phyloP scores from a whole-genome alignment of 2,797 vertebrate genomes.

The Cephalopachus bancanus region DNA sequence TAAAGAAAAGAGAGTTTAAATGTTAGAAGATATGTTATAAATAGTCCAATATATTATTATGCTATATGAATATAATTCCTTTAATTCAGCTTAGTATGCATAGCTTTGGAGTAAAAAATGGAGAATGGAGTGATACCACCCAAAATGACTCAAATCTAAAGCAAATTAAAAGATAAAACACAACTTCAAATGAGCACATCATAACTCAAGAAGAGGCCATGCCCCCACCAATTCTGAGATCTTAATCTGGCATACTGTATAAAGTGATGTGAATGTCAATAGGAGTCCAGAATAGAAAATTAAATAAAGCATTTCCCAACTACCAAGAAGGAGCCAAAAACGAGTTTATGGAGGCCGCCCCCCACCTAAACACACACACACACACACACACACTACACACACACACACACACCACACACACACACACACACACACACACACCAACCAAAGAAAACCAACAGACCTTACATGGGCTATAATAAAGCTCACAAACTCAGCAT shows the following conservation, averaged over 20 bases:
- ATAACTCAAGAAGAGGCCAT: background rate
- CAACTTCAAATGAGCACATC: background rate
- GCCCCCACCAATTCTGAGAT: background rate
- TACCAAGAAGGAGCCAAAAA: background rate
- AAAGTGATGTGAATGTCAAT: background rate
- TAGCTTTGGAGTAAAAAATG: background rate
- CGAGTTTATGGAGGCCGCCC: background rate
- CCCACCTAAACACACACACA: fast-evolving
- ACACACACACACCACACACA: too few species aligned
- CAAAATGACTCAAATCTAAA: background rate
- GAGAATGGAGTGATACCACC: background rate
- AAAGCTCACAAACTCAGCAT: background rate
- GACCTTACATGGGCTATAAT: background rate
- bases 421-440: background rate
- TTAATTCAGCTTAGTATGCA: constrained; percentile 4
- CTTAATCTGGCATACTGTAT: background rate
- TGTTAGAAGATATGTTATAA: background rate
- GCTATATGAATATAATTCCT: background rate
- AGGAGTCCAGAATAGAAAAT: background rate
- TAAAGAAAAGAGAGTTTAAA: constrained; percentile 14
- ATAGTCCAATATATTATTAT: background rate
- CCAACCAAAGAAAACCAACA: background rate
- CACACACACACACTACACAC: background rate
- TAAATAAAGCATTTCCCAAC: background rate
- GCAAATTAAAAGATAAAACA: constrained; percentile 30